phyloP scores from a whole-genome alignment of 2,888 invertebrate genomes.

The Luperina testacea region DNA sequence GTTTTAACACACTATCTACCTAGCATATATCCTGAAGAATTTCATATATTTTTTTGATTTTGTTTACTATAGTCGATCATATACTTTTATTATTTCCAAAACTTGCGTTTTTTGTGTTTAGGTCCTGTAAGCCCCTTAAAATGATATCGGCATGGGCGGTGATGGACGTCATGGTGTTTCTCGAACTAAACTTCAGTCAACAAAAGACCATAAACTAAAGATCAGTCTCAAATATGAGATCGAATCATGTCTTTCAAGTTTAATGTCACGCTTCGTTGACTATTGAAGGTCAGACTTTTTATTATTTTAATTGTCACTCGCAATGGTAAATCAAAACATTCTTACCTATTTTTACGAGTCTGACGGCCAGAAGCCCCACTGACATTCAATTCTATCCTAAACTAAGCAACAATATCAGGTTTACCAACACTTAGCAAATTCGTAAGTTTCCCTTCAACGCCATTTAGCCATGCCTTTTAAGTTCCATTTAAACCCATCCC shows the following conservation, averaged over 20 bases:
- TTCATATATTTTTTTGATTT: too few species aligned
- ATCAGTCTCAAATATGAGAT: not conserved
- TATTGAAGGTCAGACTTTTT: slow-evolving; percentile 11
- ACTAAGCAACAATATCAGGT: slow-evolving; percentile 2
- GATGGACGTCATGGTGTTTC: not conserved
- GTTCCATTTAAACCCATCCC: not conserved
- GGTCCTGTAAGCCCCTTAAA: too few species aligned
- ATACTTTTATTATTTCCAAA: too few species aligned
- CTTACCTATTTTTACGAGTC: not conserved
- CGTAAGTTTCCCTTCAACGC: not conserved
- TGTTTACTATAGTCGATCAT: too few species aligned
- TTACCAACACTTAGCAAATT: not conserved
- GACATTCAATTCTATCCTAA: not conserved
- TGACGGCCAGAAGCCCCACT: not conserved
- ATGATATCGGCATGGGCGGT: too few species aligned
- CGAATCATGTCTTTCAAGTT: slow-evolving; percentile 1
- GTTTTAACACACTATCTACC: too few species aligned
- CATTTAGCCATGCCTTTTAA: not conserved
- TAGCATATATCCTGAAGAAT: too few species aligned
- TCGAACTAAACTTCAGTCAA: not conserved
- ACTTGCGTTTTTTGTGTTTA: too few species aligned
- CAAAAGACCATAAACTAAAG: not conserved
- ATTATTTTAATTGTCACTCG: not conserved
- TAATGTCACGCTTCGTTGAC: slow-evolving; percentile 8
- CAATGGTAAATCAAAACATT: not conserved